phyloP scores from a whole-genome alignment of 2,797 vertebrate species.

The Chelon auratus region DNA sequence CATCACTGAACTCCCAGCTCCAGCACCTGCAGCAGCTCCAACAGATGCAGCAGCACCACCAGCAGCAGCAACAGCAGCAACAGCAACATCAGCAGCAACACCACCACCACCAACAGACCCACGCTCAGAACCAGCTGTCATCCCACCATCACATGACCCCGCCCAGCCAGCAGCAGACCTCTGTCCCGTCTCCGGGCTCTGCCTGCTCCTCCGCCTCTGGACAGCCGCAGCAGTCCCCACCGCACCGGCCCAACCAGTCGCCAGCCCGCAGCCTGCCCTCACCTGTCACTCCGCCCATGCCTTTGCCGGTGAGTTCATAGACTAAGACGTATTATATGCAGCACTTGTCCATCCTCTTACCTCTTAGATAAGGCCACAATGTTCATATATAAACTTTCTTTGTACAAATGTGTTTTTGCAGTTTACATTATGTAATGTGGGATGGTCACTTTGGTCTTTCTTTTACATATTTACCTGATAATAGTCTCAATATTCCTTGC shows the following conservation, averaged over 20 bases:
- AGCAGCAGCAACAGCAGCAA: slow-evolving; percentile 83
- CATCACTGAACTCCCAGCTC: slow-evolving; percentile 98
- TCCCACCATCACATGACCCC: slow-evolving; percentile 86
- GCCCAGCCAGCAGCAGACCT: slow-evolving; percentile 81
- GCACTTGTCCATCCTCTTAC: neutral
- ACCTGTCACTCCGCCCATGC: slow-evolving; percentile 93
- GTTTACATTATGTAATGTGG: neutral
- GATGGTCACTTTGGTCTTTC: neutral
- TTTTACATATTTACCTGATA: neutral
- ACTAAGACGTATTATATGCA: neutral
- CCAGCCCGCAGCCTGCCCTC: slow-evolving; percentile 94
- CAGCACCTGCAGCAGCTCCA: slow-evolving; percentile 98
- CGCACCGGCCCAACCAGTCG: slow-evolving; percentile 91
- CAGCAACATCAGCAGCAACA: slow-evolving; percentile 83
- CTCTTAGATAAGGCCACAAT: too few relatives aligned
- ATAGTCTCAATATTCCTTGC: neutral
- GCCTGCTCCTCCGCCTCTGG: slow-evolving; percentile 81
- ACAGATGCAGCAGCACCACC: slow-evolving; percentile 87
- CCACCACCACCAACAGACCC: slow-evolving; percentile 83
- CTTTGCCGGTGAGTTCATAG: slow-evolving; percentile 87
- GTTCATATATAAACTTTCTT: too few relatives aligned
- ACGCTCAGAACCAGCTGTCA: slow-evolving; percentile 83
- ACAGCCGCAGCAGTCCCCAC: slow-evolving; percentile 85
- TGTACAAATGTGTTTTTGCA: neutral
- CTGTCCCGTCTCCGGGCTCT: slow-evolving; percentile 80